Evolutionary conservation across 2,888 invertebrate genomes (phyloP), one percentile per base, ranked within the genome.

Genomic region (Loripinus fragilis): DNA sequence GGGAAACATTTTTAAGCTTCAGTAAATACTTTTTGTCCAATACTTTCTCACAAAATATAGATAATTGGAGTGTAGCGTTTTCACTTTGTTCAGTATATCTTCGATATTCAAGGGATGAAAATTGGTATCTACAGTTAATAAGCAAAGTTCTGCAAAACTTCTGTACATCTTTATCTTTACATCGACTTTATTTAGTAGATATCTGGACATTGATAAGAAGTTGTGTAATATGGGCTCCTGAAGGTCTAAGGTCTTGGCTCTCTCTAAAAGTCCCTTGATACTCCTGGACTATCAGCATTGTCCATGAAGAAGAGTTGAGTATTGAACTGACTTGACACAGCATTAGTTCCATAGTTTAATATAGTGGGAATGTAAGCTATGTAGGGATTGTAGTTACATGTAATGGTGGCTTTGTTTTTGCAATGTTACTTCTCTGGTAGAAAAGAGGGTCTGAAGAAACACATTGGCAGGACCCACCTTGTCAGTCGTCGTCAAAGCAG

Each of bases 341-440:
- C 74, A n/a, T 48, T 72, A n/a, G 45, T 17, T 8, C 75, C 71
- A 60, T 68, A 79, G 17, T 50, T 48, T 30, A 67, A 42, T 41
- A 80, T 23, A n/a, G 76, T 76, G 33, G 74, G 65, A 80, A 71
- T 60, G 55, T 71, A 10, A 78, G 38, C 70, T 35, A 70, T 71
- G 45, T 80, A 83, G n/a, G 83, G 68, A 67, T 79, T 74, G 33
- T 80, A 71, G 38, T 68, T 74, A 38, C 52, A 69, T 23, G 71
- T 71, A 25, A 76, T 66, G 7, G 64, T 60, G 25, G 73, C 65
- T 48, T 71, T 80, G 25, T 71, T 76, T 81, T 66, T 82, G 82
- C 28, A 83, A 50, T 20, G 77, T 71, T 10, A 82, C 71, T 48
- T 82, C 82, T 12, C 64, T 68, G 41, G 71, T 66, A 0, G 71